A percentile compares a stretch with the other conserved stretches of the same genome.
Evolutionary conservation across 2,797 vertebrate species (phyloP).

Genomic region (Chelonia mydas): DNA sequence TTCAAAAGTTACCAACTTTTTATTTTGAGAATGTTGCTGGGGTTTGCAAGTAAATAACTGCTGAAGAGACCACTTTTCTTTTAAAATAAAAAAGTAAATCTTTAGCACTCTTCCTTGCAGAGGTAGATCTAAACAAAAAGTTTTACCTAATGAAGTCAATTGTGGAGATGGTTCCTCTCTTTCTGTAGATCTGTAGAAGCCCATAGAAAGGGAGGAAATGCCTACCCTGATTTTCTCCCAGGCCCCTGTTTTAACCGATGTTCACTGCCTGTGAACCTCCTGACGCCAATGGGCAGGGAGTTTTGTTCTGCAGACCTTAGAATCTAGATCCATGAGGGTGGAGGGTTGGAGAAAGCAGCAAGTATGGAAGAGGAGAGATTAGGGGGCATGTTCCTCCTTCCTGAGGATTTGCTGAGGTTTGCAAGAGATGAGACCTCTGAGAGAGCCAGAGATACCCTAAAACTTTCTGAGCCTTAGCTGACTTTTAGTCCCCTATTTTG

Average conservation of each 20-base stretch:
- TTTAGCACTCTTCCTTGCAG: background rate
- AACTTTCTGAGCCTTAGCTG: rapidly evolving
- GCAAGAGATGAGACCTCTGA: background rate
- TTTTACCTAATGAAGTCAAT: background rate
- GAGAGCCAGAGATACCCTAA: background rate
- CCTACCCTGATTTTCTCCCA: background rate
- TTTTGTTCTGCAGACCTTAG: background rate
- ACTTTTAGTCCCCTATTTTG: background rate
- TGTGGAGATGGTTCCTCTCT: background rate
- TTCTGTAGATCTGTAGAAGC: background rate
- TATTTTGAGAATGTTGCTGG: background rate
- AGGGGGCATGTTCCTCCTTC: background rate
- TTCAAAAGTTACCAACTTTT: background rate
- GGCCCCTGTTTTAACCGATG: background rate
- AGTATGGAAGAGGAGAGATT: background rate
- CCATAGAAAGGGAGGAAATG: background rate
- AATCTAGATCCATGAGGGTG: background rate
- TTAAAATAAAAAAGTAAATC: background rate
- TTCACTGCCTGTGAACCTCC: background rate
- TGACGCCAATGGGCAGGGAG: background rate
- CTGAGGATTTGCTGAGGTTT: background rate
- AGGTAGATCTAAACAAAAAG: rapidly evolving
- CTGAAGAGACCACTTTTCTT: background rate
- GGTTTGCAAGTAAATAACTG: background rate
- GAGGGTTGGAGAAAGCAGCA: background rate